Evolutionary conservation across 2,113 vertebrate species (phyloP), one percentile per base, ranked within the genome.

Genomic region (Diglossa brunneiventris): DNA sequence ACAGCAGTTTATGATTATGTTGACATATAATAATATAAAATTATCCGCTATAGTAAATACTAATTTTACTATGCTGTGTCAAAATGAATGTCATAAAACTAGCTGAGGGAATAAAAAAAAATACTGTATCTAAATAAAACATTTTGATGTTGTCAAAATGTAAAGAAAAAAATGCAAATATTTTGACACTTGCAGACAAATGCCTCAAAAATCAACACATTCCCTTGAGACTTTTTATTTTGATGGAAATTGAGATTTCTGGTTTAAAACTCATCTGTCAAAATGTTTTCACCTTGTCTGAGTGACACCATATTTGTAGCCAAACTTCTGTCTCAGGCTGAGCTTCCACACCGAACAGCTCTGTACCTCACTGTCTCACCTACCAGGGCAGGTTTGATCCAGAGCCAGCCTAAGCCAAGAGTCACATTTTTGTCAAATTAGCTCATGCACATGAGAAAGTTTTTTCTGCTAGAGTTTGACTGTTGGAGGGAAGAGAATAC

Each of bases 1-100:
- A 87, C 83, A 92, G 33, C 4, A 44, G 84, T 90, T 93, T 94
- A 67, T 86, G 39, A 81, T 88, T 85, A 83, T 69, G 67, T 88
- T 46, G 55, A 87, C 62, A 66, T 94, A 72, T 53, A 42, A 28
- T 78, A 89, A 84, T 56, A 79, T 58, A 83, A 76, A 88, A 83
- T 79, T 87, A 84, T 63, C 19, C 4, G 2, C 58, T 77, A 73
- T 35, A 80, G 41, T 73, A 90, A 92, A 90, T 89, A 64, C 10
- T 37, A 28, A 74, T 92, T 96, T 91, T 78, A 84, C 30, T 84
- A 31, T 39, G 16, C 55, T 82, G 58, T 63, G 55, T 80, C 86
- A 81, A 83, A 86, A 70, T 39, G 2, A 56, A 80, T 66, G 19
- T n/a, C 63, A 67, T 46, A 80, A 90, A 76, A 49, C 4, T 22